phyloP scores from a whole-genome alignment of 2,113 vertebrate species.

The Nematolebias whitei region DNA sequence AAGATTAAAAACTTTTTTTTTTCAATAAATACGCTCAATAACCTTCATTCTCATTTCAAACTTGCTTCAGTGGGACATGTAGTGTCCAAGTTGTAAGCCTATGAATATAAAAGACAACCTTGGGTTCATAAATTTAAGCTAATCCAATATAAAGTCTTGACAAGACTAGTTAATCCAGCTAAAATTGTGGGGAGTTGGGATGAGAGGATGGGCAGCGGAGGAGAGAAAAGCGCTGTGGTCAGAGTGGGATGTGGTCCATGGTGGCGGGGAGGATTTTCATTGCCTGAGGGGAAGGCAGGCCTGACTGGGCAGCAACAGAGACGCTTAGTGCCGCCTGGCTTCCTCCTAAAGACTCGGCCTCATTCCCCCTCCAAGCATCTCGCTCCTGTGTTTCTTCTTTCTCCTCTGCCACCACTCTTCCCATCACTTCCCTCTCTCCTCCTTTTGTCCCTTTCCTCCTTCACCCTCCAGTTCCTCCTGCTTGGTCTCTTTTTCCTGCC shows the following conservation, averaged over 20 bases:
- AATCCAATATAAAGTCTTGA: slow-evolving; percentile 33
- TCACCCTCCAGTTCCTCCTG: slow-evolving; percentile 68
- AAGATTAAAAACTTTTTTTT: not conserved
- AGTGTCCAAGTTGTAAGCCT: not conserved
- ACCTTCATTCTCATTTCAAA: not conserved
- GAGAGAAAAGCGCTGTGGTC: slow-evolving; percentile 45
- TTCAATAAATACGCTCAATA: not conserved
- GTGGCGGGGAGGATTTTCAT: slow-evolving; percentile 84
- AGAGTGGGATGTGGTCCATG: slow-evolving; percentile 27
- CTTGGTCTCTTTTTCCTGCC: slow-evolving; percentile 63
- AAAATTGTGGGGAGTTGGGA: slow-evolving; percentile 30
- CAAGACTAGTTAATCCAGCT: slow-evolving; percentile 39
- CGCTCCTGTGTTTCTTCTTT: slow-evolving; percentile 74
- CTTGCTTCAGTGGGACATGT: not conserved
- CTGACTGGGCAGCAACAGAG: slow-evolving; percentile 94
- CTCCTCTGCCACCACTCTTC: slow-evolving; percentile 64
- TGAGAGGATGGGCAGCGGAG: slow-evolving; percentile 39
- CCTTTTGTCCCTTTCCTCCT: slow-evolving; percentile 61
- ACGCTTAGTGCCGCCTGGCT: slow-evolving; percentile 95
- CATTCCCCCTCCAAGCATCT: slow-evolving; percentile 79
- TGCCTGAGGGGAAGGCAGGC: slow-evolving; percentile 90
- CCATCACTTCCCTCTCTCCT: slow-evolving; percentile 67
- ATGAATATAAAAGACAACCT: slow-evolving; percentile 11
- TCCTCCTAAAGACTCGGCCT: slow-evolving; percentile 91
- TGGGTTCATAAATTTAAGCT: slow-evolving; percentile 27